Conservation (phyloP, 2,888 invertebrate genomes). For the Protonemura montana region DNA sequence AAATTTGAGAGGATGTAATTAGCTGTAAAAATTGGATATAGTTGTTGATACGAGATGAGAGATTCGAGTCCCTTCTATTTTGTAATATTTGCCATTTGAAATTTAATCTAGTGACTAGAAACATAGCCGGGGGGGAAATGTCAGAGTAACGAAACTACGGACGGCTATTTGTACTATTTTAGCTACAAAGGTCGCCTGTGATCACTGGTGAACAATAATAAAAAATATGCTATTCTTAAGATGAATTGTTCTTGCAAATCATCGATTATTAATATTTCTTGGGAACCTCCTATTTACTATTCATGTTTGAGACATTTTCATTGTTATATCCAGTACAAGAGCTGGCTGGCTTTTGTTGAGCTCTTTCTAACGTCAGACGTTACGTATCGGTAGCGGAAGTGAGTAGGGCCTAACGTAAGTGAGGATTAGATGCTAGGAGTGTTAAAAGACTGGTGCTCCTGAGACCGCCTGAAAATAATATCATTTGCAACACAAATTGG, state of each 20-base stretch:
- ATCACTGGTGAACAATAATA: neutral
- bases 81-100: constrained; percentile 12
- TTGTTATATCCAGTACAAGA: neutral
- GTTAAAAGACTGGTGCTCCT: constrained; percentile 32
- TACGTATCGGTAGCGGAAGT: neutral
- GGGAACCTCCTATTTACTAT: neutral
- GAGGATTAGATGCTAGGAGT: constrained; percentile 18
- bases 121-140: neutral
- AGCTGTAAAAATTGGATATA: constrained; percentile 2
- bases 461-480: constrained; percentile 8
- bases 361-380: neutral
- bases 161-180: neutral
- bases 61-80: neutral
- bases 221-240: neutral
- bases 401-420: constrained; percentile 12
- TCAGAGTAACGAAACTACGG: neutral
- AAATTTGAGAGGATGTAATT: neutral
- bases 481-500: constrained; percentile 14
- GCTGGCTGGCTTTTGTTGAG: neutral
- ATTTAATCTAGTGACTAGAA: neutral
- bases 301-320: constrained; percentile 1
- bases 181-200: neutral
- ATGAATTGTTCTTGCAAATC: neutral
- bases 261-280: neutral
- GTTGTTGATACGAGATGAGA: constrained; percentile 8